A percentile compares a stretch with the other conserved stretches of the same genome.
Evolutionary conservation across 2,113 vertebrate species (phyloP).

Genomic region (Periophthalmodon schlosseri): DNA sequence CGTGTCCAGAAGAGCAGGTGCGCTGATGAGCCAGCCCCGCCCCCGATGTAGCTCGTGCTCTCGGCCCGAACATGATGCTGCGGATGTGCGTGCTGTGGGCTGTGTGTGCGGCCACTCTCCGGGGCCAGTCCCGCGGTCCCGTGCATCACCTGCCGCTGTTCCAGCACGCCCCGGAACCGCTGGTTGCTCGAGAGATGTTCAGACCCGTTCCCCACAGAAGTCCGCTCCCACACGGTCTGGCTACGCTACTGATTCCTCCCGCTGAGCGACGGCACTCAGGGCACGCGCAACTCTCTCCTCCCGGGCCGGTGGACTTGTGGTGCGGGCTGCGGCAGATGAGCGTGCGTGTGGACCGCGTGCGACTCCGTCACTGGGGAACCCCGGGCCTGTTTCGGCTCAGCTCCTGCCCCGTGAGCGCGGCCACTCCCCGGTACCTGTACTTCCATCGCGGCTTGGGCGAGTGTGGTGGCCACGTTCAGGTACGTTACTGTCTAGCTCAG

Average conservation of each 20-base stretch:
- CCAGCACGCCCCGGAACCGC: conserved; percentile 20
- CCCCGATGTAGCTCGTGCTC: background rate
- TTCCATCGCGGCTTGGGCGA: conserved; percentile 33
- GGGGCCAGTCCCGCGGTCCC: background rate
- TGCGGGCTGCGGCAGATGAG: conserved; percentile 12
- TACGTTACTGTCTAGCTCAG: background rate
- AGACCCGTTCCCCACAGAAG: background rate
- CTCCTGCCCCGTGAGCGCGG: conserved; percentile 19
- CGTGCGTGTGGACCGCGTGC: conserved; percentile 42
- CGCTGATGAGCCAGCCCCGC: background rate
- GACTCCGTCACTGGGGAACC: conserved; percentile 18
- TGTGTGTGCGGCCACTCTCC: background rate
- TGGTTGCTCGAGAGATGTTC: conserved; percentile 29
- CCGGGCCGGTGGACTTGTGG: conserved; percentile 31
- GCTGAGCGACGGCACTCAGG: background rate
- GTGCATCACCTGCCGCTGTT: conserved; percentile 40
- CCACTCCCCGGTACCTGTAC: conserved; percentile 21
- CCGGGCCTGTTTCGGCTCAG: conserved; percentile 32
- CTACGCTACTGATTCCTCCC: conserved; percentile 18
- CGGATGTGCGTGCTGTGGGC: conserved; percentile 4
- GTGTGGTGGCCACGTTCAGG: conserved; percentile 20
- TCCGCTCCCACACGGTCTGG: conserved; percentile 23
- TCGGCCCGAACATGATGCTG: background rate
- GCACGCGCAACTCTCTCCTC: accelerated
- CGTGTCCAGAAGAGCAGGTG: background rate